Conservation (phyloP, 2,113 vertebrate genomes). For the Dasypus novemcinctus region DNA sequence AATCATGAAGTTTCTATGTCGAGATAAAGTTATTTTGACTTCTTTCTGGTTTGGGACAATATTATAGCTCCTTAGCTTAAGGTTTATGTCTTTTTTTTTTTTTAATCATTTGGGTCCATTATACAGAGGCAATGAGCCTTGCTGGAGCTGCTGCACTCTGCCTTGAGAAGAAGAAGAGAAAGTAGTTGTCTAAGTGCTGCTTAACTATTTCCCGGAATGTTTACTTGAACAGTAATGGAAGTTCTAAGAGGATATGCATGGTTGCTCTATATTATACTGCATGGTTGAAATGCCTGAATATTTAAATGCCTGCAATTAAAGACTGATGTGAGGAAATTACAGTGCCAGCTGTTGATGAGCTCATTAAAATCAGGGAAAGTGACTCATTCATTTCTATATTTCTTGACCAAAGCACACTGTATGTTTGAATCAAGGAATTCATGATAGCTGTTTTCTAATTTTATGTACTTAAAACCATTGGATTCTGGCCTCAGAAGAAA, state of each 20-base stretch:
- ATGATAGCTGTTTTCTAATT: neutral
- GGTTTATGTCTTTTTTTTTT: neutral
- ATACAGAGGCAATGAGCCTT: neutral
- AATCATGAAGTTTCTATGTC: neutral
- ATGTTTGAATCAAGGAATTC: neutral
- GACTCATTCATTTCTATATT: neutral
- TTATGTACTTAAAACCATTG: neutral
- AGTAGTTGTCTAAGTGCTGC: neutral
- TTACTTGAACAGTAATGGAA: neutral
- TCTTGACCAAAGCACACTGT: neutral
- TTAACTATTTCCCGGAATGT: neutral
- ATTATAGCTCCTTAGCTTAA: neutral
- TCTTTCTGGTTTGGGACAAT: neutral
- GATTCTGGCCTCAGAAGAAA: neutral
- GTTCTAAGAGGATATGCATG: neutral
- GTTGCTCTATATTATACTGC: neutral
- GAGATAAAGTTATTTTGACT: neutral
- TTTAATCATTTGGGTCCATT: neutral
- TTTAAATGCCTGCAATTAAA: neutral
- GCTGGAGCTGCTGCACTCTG: neutral
- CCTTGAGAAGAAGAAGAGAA: neutral
- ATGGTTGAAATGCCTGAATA: neutral
- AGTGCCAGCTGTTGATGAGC: neutral
- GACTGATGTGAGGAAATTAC: neutral
- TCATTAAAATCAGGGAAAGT: slow-evolving; percentile 19